Conservation (phyloP, 2,888 invertebrate genomes). For the Pteria penguin region DNA sequence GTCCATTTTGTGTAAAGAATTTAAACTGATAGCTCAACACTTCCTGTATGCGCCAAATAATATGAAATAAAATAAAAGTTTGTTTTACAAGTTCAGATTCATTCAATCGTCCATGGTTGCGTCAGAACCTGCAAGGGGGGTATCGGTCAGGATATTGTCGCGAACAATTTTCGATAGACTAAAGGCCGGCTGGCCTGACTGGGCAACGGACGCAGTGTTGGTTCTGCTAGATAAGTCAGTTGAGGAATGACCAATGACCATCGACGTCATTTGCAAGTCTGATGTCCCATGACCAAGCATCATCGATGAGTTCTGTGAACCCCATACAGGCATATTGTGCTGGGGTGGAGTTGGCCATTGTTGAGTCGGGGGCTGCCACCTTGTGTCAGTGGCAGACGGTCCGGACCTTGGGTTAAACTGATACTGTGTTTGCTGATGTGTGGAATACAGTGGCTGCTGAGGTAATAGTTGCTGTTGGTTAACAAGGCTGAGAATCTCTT, state of each 20-base stretch:
- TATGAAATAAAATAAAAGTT: too few relatives aligned
- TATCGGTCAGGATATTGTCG: too few relatives aligned
- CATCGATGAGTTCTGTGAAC: constrained; percentile 24
- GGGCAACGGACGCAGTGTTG: constrained; percentile 12
- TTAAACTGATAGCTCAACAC: too few relatives aligned
- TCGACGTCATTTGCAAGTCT: constrained; percentile 25
- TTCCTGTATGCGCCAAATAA: too few relatives aligned
- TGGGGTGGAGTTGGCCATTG: constrained; percentile 28
- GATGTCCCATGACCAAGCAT: constrained; percentile 26
- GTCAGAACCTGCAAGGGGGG: too few relatives aligned
- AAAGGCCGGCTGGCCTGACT: too few relatives aligned
- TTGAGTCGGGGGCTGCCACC: constrained; percentile 31
- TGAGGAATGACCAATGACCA: constrained; percentile 4
- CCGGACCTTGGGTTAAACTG: not conserved
- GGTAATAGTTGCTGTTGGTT: constrained; percentile 15
- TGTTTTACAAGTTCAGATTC: too few relatives aligned
- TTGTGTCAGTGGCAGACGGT: constrained; percentile 8
- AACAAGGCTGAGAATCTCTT: constrained; percentile 13
- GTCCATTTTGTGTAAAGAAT: too few relatives aligned
- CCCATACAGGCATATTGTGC: constrained; percentile 16
- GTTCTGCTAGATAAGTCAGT: constrained; percentile 20
- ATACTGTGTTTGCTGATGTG: constrained; percentile 9
- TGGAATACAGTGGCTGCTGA: not conserved
- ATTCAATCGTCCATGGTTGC: too few relatives aligned
- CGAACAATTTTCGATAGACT: too few relatives aligned